These are phyloP conservation scores for Periphyllus acericola DNA, from an alignment of 2,888 invertebrate species.

Conservation along the genomic window DNA sequence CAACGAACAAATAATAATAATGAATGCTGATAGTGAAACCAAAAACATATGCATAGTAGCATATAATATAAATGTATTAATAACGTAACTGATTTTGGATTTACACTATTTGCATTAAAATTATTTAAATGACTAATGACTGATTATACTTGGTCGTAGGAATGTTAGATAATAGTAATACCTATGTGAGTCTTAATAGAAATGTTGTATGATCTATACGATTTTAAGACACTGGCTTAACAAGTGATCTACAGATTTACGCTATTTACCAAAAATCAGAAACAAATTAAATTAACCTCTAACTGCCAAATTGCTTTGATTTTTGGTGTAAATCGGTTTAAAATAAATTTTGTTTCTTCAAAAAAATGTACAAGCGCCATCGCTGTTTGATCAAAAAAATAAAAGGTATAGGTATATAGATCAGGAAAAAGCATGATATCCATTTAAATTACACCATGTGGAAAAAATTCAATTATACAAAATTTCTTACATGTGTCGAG, in stretches of 20 bases:
- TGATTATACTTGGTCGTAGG: neutral
- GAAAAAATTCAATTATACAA: neutral
- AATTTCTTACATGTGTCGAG: neutral
- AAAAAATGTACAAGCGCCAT: neutral
- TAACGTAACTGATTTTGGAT: neutral
- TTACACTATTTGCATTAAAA: neutral
- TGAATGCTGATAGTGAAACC: slow-evolving; percentile 37
- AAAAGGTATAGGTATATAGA: neutral
- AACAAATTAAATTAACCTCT: neutral
- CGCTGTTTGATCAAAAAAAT: neutral
- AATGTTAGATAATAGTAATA: neutral
- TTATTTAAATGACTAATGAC: neutral
- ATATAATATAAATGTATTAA: too few species aligned
- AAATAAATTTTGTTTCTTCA: neutral
- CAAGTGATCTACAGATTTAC: neutral
- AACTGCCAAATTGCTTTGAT: neutral
- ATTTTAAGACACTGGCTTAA: neutral
- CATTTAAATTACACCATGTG: neutral
- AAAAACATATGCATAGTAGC: neutral
- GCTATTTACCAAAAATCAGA: neutral
- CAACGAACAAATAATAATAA: slow-evolving; percentile 25
- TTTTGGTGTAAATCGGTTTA: neutral
- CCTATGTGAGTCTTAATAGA: neutral
- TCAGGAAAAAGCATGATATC: neutral
- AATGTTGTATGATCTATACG: neutral